Evolutionary conservation across 2,888 invertebrate genomes (phyloP).

Genomic region (Megastigmus dorsalis): DNA sequence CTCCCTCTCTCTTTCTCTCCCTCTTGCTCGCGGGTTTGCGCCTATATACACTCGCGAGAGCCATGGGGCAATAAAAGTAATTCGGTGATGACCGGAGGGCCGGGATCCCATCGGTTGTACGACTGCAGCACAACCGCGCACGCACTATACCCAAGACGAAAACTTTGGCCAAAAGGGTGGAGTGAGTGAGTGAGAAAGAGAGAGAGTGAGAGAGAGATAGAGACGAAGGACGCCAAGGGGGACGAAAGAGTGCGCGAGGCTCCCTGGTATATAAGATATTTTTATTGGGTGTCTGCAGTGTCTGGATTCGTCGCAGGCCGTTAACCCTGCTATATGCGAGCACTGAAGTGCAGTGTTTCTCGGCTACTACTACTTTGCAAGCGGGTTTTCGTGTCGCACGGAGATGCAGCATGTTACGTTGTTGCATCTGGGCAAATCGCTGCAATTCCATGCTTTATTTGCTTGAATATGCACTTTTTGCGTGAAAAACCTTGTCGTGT

Average conservation of each 20-base stretch:
- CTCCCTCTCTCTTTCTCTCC: no score
- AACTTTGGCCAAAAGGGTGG: not conserved
- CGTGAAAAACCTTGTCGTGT: no score
- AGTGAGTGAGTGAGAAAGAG: not conserved
- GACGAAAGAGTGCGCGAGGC: constrained; percentile 25
- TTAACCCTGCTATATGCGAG: constrained; percentile 59
- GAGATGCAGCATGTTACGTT: no score
- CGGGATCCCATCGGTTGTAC: not conserved
- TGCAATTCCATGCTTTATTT: no score
- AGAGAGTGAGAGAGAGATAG: not conserved
- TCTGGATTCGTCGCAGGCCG: constrained; percentile 68
- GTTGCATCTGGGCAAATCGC: no score
- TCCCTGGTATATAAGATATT: constrained; percentile 64
- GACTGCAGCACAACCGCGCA: no score
- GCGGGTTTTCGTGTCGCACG: no score
- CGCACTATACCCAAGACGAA: no score
- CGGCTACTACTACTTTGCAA: not conserved
- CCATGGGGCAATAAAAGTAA: constrained; percentile 32
- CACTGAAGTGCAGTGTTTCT: not conserved
- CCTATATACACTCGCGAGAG: not conserved
- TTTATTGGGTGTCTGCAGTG: constrained; percentile 71
- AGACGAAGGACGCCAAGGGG: no score
- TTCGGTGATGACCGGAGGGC: constrained; percentile 35
- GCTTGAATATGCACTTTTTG: no score
- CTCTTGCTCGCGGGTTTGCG: not conserved